phyloP scores from a whole-genome alignment of 1,140 invertebrate genomes.

The Heliconius melpomene region DNA sequence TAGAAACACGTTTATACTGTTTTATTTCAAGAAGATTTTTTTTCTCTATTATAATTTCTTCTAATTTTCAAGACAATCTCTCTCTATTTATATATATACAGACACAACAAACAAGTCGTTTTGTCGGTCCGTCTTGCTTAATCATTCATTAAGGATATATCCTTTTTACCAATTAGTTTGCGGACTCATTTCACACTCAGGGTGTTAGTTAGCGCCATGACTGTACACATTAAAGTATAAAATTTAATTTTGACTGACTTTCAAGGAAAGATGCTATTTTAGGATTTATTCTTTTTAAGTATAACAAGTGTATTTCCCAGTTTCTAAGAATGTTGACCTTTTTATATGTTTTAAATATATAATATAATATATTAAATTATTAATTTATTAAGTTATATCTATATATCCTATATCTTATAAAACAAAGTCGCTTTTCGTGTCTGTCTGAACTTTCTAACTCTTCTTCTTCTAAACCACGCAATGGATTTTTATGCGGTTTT shows the following conservation, averaged over 20 bases:
- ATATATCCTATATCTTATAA: no score
- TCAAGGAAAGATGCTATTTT: neutral
- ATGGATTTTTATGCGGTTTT: no score
- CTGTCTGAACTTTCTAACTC: no score
- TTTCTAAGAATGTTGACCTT: no score
- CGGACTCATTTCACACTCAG: conserved; percentile 60
- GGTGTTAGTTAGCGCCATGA: conserved; percentile 52
- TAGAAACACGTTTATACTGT: no score
- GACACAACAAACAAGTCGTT: conserved; percentile 30
- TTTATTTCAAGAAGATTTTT: no score
- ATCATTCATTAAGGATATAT: conserved; percentile 76
- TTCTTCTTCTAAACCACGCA: no score
- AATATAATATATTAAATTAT: no score
- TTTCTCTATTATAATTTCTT: no score
- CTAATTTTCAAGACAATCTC: neutral
- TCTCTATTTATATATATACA: neutral
- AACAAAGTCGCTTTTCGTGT: no score
- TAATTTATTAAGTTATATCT: no score
- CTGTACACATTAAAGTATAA: conserved; percentile 39
- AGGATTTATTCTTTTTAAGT: neutral
- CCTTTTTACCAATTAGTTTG: conserved; percentile 72
- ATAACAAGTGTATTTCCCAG: neutral
- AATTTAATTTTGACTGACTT: neutral
- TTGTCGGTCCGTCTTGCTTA: conserved; percentile 56
- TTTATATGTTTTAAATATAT: no score